These are phyloP conservation scores for Cephus cinctus DNA, from an alignment of 1,140 invertebrate genomes.

Conservation along the genomic window DNA sequence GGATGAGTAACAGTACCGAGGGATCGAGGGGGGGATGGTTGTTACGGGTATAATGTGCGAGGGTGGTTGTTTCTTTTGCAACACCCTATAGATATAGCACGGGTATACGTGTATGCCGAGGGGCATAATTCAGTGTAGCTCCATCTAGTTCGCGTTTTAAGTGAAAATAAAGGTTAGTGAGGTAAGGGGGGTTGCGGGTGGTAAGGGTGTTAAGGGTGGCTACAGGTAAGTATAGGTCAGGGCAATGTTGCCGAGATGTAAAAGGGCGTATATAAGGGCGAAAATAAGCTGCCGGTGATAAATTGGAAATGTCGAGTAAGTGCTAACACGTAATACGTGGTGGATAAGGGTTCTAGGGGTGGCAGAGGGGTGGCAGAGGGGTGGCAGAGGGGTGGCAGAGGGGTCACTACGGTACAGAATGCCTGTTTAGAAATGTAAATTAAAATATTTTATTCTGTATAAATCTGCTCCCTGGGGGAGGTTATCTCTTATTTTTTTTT, in stretches of 20 bases:
- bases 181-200: conserved; percentile 8
- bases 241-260: conserved; percentile 13
- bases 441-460: conserved; percentile 35
- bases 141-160: no score
- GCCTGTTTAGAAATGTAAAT: conserved; percentile 40
- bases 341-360: conserved; percentile 20
- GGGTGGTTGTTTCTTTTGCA: no score
- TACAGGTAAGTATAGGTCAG: background rate
- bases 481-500: no score
- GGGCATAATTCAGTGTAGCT: no score
- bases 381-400: no score
- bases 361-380: conserved; percentile 4
- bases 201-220: conserved; percentile 15
- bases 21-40: no score
- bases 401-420: no score
- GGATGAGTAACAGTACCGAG: no score
- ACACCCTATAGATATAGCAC: no score
- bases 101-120: no score
- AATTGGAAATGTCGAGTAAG: conserved; percentile 20
- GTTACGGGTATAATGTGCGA: no score
- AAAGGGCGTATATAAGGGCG: conserved; percentile 5
- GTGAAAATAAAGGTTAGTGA: conserved; percentile 5
- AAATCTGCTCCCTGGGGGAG: conserved; percentile 23
- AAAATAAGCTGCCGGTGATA: conserved; percentile 33
- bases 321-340: conserved; percentile 11